Percentiles rank a stretch among this genome's conserved stretches.
Conservation (phyloP, 2,888 invertebrate genomes). For the Cacoxenus indagator region DNA sequence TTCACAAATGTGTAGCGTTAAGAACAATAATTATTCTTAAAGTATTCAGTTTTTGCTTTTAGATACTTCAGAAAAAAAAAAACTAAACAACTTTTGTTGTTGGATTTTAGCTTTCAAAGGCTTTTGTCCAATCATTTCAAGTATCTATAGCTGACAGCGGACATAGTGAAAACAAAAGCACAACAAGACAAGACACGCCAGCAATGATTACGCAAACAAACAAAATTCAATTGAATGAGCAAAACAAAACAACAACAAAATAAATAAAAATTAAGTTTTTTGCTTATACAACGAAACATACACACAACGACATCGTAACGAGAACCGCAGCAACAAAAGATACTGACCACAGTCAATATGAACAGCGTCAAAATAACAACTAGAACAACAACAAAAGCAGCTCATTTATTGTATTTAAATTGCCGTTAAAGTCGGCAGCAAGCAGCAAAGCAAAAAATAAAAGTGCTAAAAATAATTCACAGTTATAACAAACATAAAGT, state of each 20-base stretch:
- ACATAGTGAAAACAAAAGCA: too few relatives aligned
- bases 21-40: background rate
- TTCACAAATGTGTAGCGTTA: background rate
- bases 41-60: background rate
- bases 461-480: background rate
- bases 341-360: constrained; percentile 47
- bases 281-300: constrained; percentile 24
- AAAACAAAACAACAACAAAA: background rate
- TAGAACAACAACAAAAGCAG: constrained; percentile 15
- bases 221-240: too few relatives aligned
- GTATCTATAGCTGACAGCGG: too few relatives aligned
- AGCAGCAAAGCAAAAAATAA: constrained; percentile 31
- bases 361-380: constrained; percentile 25
- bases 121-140: too few relatives aligned
- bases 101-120: too few relatives aligned
- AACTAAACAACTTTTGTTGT: background rate
- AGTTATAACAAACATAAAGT: constrained; percentile 12
- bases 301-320: background rate
- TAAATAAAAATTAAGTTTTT: background rate
- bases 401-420: constrained; percentile 42
- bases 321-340: constrained; percentile 33
- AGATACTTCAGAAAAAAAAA: background rate
- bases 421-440: constrained; percentile 46
- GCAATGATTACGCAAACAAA: too few relatives aligned
- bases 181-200: too few relatives aligned